These are phyloP conservation scores for Uloborus plumipes DNA, from an alignment of 2,888 invertebrate genomes.

Conservation along the genomic window DNA sequence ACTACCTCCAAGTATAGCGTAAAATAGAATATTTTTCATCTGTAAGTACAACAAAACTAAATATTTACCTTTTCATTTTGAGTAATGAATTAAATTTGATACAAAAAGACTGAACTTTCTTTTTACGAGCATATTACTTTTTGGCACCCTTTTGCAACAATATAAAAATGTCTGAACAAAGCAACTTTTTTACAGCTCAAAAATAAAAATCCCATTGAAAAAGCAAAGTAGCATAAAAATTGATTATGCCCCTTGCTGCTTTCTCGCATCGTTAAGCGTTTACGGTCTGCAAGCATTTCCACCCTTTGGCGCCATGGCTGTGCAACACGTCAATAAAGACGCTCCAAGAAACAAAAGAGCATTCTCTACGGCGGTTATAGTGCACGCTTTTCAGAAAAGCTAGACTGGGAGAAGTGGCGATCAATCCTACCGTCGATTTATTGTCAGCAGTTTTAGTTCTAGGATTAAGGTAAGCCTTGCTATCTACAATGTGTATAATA, in stretches of 20 bases:
- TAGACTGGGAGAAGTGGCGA: background rate
- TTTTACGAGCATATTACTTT: too few species aligned
- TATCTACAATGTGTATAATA: background rate
- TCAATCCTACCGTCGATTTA: background rate
- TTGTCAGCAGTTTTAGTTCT: background rate
- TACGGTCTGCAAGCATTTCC: conserved; percentile 37
- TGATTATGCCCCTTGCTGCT: conserved; percentile 52
- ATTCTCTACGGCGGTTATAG: background rate
- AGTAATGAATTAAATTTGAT: too few species aligned
- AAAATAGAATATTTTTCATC: too few species aligned
- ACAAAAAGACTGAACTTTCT: too few species aligned
- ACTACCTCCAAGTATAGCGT: too few species aligned
- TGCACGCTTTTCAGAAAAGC: background rate
- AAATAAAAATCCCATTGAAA: conserved; percentile 1
- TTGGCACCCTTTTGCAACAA: too few species aligned
- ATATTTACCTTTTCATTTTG: too few species aligned
- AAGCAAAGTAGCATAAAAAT: conserved; percentile 30
- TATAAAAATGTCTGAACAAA: too few species aligned
- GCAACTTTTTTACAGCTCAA: too few species aligned
- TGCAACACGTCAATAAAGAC: conserved; percentile 53
- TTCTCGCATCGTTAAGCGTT: conserved; percentile 45
- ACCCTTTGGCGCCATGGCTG: conserved; percentile 26
- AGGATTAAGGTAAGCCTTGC: background rate
- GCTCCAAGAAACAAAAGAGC: conserved; percentile 26
- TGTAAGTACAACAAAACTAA: too few species aligned